Conservation (phyloP, 2,797 vertebrate genomes). For the Chelon auratus region DNA sequence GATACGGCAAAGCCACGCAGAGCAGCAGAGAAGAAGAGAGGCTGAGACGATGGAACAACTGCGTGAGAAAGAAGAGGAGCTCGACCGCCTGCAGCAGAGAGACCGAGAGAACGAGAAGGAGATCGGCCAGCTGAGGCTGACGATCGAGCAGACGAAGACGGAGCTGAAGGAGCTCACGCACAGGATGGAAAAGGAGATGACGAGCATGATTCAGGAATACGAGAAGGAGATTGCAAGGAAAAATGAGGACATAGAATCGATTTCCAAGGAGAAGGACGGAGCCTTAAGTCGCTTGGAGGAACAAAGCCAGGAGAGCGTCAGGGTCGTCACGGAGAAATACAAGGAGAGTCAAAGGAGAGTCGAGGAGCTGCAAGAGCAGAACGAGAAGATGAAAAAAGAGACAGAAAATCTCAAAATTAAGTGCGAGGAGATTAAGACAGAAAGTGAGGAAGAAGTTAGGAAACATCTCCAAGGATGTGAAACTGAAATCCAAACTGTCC, state of each 20-base stretch:
- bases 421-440: constrained; percentile 54
- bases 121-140: constrained; percentile 57
- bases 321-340: constrained; percentile 33
- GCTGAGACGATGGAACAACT: constrained; percentile 54
- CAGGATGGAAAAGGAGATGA: constrained; percentile 75
- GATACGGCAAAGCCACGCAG: constrained; percentile 32
- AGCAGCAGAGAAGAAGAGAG: constrained; percentile 51
- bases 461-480: constrained; percentile 34
- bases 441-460: constrained; percentile 41
- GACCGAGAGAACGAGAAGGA: constrained; percentile 60
- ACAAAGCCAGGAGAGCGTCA: constrained; percentile 29
- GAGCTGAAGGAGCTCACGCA: constrained; percentile 66
- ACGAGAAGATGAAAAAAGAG: constrained; percentile 64
- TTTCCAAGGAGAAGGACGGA: constrained; percentile 48
- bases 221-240: constrained; percentile 61
- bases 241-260: constrained; percentile 30
- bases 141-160: constrained; percentile 67
- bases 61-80: constrained; percentile 61
- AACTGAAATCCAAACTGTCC: constrained; percentile 28
- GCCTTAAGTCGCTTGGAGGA: constrained; percentile 23
- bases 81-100: constrained; percentile 37
- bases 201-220: constrained; percentile 66
- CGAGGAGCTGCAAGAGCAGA: constrained; percentile 59
- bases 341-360: constrained; percentile 37
- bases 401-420: constrained; percentile 39